Conservation (phyloP, 1,140 invertebrate genomes). For the Drosophila prosaltans region DNA sequence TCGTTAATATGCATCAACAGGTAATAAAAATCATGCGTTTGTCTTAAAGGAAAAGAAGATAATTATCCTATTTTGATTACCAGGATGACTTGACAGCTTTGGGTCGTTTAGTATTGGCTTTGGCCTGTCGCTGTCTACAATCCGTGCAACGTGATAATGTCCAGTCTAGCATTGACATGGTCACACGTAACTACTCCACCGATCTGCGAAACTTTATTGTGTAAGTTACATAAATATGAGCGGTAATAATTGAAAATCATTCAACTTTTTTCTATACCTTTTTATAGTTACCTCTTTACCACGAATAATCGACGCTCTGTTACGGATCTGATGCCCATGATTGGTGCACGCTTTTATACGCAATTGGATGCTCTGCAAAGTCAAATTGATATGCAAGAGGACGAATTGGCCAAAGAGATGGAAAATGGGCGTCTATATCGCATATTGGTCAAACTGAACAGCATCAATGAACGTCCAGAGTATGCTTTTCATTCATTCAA, state of each 20-base stretch:
- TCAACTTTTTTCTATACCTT: background rate
- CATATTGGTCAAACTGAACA: slow-evolving; percentile 94
- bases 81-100: slow-evolving; percentile 96
- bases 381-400: slow-evolving; percentile 93
- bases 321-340: slow-evolving; percentile 99
- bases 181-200: slow-evolving; percentile 93
- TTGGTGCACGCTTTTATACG: slow-evolving; percentile 97
- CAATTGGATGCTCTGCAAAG: slow-evolving; percentile 95
- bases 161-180: slow-evolving; percentile 93
- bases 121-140: slow-evolving; percentile 95
- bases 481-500: slow-evolving; percentile 80
- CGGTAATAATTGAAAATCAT: background rate
- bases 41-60: too few species aligned
- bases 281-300: slow-evolving; percentile 89
- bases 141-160: slow-evolving; percentile 94
- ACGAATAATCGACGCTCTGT: slow-evolving; percentile 89
- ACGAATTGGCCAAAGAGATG: slow-evolving; percentile 95
- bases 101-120: slow-evolving; percentile 94
- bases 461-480: slow-evolving; percentile 97
- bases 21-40: slow-evolving; percentile 30
- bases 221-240: slow-evolving; percentile 85
- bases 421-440: slow-evolving; percentile 97
- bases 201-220: slow-evolving; percentile 97
- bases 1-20: slow-evolving; percentile 90
- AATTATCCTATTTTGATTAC: background rate